Conservation (phyloP, 2,113 vertebrate genomes). For the Tor tambroides region DNA sequence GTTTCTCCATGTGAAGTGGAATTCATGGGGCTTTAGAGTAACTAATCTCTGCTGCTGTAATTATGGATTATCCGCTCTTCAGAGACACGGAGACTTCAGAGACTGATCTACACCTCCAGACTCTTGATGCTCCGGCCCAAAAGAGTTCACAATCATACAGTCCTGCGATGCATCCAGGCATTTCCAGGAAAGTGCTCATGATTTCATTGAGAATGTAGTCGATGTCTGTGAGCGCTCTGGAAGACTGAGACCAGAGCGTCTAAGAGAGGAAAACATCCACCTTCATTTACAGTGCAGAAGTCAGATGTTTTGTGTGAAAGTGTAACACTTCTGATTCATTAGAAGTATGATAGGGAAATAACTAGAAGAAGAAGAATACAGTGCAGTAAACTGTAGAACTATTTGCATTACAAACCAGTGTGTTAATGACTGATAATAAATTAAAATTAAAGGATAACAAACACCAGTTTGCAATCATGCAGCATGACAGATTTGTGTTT, state of each 20-base stretch:
- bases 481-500: too few relatives aligned
- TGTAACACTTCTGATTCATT: too few relatives aligned
- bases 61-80: constrained; percentile 54
- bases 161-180: neutral
- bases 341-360: too few relatives aligned
- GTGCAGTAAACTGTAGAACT: too few relatives aligned
- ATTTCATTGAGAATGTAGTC: constrained; percentile 48
- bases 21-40: constrained; percentile 51
- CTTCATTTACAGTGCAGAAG: too few relatives aligned
- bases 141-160: neutral
- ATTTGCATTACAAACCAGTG: too few relatives aligned
- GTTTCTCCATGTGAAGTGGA: constrained; percentile 44
- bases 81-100: constrained; percentile 15
- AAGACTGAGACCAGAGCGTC: neutral
- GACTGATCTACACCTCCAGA: constrained; percentile 62
- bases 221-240: too few relatives aligned
- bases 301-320: too few relatives aligned
- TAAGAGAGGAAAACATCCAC: neutral
- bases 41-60: constrained; percentile 55
- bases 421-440: too few relatives aligned
- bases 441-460: too few relatives aligned
- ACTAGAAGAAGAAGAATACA: too few relatives aligned
- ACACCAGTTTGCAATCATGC: too few relatives aligned
- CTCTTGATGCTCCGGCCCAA: neutral
- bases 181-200: constrained; percentile 49